A percentile compares a stretch with the other conserved stretches of the same genome.
Evolutionary conservation across 1,140 invertebrate genomes (phyloP).

Genomic region (Dendroctonus ponderosae): DNA sequence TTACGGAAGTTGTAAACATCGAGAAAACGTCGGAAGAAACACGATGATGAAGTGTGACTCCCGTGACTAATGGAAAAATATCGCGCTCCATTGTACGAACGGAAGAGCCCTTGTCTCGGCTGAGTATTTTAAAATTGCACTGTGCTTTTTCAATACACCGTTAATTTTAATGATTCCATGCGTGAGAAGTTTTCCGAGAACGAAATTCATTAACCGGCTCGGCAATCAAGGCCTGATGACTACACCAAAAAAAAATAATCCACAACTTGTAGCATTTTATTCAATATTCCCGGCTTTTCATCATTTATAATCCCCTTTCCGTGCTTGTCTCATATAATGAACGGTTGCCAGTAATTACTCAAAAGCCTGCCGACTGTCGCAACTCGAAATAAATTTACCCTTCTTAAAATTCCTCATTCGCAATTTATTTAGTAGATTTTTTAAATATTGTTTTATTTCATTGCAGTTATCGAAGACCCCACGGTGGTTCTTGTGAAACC

Average conservation of each 20-base stretch:
- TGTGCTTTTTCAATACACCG: slow-evolving; percentile 11
- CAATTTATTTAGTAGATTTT: neutral
- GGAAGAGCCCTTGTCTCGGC: slow-evolving; percentile 22
- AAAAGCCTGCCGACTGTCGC: too few species aligned
- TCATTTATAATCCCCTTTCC: neutral
- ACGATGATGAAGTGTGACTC: slow-evolving; percentile 22
- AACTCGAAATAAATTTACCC: too few species aligned
- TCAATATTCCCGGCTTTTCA: neutral
- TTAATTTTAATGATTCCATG: slow-evolving; percentile 20
- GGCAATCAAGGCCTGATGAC: neutral
- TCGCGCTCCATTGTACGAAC: slow-evolving; percentile 25
- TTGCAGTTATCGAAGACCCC: slow-evolving; percentile 69
- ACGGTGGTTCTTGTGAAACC: slow-evolving; percentile 65
- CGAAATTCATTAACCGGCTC: neutral
- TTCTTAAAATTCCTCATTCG: too few species aligned
- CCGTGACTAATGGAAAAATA: slow-evolving; percentile 29
- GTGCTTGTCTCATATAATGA: too few species aligned
- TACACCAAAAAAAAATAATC: neutral
- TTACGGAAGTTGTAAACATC: slow-evolving; percentile 10
- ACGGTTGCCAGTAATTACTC: too few species aligned
- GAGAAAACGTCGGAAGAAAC: slow-evolving; percentile 14
- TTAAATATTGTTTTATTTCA: slow-evolving; percentile 29
- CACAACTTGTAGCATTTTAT: neutral
- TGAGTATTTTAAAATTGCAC: slow-evolving; percentile 21
- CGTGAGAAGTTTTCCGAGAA: neutral